phyloP scores from a whole-genome alignment of 2,888 invertebrate genomes.

The Campopleginae sp. region DNA sequence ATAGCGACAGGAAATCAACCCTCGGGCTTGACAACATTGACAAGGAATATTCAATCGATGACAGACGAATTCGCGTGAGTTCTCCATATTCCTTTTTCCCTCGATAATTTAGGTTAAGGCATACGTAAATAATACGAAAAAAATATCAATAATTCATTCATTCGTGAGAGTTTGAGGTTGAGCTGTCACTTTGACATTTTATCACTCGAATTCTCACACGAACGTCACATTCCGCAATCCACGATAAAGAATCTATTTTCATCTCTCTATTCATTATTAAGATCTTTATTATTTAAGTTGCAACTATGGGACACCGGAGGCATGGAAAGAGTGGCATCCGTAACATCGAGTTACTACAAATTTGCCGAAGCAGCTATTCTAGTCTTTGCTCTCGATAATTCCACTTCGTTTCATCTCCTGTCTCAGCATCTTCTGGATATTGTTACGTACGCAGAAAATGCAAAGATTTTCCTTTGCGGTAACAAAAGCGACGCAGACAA shows the following conservation, averaged over 20 bases:
- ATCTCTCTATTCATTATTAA: background rate
- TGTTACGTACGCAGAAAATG: constrained; percentile 97
- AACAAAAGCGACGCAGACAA: constrained; percentile 94
- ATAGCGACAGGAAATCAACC: constrained; percentile 93
- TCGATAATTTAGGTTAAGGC: background rate
- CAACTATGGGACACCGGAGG: constrained; percentile 99
- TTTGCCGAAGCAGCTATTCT: constrained; percentile 97
- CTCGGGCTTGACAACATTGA: constrained; percentile 96
- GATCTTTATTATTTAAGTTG: constrained; percentile 86
- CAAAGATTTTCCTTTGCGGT: constrained; percentile 97
- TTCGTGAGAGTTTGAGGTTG: background rate
- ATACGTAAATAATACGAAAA: background rate
- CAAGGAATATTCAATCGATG: constrained; percentile 90
- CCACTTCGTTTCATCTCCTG: constrained; percentile 95
- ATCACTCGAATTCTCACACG: background rate
- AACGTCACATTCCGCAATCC: background rate
- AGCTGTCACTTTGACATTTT: background rate
- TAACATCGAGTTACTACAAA: constrained; percentile 97
- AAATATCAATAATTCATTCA: background rate
- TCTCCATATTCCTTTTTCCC: constrained; percentile 28
- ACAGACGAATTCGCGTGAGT: constrained; percentile 92
- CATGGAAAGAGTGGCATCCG: constrained; percentile 97
- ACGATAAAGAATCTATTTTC: background rate
- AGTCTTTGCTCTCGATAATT: constrained; percentile 95
- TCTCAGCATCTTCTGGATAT: constrained; percentile 97